Conservation (phyloP, 2,113 vertebrate genomes). For the sheep (Ovis aries) region ARS-UI_Ramb_v3.0 NC_056054.1:225688001-225688500, state of each 20-base stretch:
- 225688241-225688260: background rate
- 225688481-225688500: background rate
- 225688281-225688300: background rate
- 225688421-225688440: background rate
- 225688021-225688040: too few relatives aligned
- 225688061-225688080: too few relatives aligned
- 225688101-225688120: background rate
- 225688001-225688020: too few relatives aligned
- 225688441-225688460: background rate
- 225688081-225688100: conserved; percentile 3
- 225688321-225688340: background rate
- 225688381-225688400: background rate
- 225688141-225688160: background rate
- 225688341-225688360: background rate
- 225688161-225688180: conserved; percentile 11
- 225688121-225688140: background rate
- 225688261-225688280: background rate
- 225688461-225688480: background rate
- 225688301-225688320: background rate
- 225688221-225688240: background rate
- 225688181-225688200: conserved; percentile 15
- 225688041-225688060: too few relatives aligned
- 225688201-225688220: background rate
- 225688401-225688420: background rate
- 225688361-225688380: background rate